Conservation (phyloP, 2,113 vertebrate species). For the Atlantisia rogersi region DNA sequence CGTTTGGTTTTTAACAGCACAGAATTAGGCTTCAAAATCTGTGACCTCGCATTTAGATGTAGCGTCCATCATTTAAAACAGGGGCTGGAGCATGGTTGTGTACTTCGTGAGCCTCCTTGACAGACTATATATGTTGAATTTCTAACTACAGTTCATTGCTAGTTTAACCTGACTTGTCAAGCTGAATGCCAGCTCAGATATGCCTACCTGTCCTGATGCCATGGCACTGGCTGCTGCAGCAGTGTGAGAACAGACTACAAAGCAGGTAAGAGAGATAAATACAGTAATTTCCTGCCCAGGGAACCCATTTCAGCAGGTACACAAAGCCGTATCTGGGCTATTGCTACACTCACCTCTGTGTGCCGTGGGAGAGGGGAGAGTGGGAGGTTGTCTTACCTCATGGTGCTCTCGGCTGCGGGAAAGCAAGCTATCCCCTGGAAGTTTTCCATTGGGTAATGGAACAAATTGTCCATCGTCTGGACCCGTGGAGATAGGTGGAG, state of each 20-base stretch:
- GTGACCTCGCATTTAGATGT: background rate
- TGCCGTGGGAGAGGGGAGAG: too few relatives aligned
- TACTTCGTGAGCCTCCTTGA: background rate
- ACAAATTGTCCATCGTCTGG: background rate
- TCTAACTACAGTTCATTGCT: background rate
- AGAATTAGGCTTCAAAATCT: background rate
- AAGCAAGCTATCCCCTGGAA: background rate
- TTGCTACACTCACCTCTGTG: background rate
- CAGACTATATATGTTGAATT: background rate
- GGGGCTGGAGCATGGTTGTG: background rate
- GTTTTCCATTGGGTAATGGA: background rate
- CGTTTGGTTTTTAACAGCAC: background rate
- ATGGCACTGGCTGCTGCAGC: background rate
- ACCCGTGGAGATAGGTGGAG: background rate
- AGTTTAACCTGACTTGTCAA: background rate
- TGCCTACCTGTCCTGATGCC: accelerated
- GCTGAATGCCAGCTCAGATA: background rate
- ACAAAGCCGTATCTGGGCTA: background rate
- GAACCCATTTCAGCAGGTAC: background rate
- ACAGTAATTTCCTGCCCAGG: background rate
- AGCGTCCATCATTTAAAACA: background rate
- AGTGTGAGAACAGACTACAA: background rate
- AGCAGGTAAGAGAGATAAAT: background rate
- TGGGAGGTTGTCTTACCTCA: background rate
- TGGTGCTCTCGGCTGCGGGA: background rate